A percentile compares a stretch with the other conserved stretches of the same genome.
phyloP scores from a whole-genome alignment of 2,797 vertebrate genomes.

The Lagodon rhomboides region DNA sequence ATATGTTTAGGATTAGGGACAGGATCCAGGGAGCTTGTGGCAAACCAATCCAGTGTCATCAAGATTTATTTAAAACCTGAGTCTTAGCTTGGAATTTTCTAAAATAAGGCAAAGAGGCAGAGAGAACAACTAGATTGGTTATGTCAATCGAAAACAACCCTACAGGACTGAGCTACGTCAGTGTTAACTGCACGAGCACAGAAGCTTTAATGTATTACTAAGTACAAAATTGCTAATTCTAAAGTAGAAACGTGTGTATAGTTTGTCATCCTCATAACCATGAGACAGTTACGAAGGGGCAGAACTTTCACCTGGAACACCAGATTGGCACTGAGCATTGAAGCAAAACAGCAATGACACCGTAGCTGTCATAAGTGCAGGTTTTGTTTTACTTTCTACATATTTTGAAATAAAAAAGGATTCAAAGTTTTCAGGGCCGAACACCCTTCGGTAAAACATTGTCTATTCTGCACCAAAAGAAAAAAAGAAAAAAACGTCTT shows the following conservation, averaged over 20 bases:
- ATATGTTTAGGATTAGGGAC: slow-evolving; percentile 35
- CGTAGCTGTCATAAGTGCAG: neutral
- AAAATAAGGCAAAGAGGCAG: too few relatives aligned
- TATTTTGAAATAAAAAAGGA: neutral
- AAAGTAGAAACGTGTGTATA: too few relatives aligned
- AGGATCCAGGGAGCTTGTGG: slow-evolving; percentile 15
- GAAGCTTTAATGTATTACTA: neutral
- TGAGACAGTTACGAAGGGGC: neutral
- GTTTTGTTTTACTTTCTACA: too few relatives aligned
- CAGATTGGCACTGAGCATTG: neutral
- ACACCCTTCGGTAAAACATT: neutral
- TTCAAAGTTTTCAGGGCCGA: neutral
- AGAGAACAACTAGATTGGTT: neutral
- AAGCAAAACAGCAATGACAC: neutral
- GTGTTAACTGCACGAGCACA: neutral
- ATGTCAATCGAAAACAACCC: neutral
- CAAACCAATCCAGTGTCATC: slow-evolving; percentile 26
- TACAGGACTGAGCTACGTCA: neutral
- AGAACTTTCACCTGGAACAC: neutral
- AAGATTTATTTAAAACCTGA: neutral
- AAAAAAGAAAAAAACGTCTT: accelerated
- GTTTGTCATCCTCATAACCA: neutral
- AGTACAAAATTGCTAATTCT: neutral
- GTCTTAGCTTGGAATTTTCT: neutral
- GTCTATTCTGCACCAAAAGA: neutral